Conservation (phyloP, 1,140 invertebrate genomes). For the Drosophila kurseongensis region DNA sequence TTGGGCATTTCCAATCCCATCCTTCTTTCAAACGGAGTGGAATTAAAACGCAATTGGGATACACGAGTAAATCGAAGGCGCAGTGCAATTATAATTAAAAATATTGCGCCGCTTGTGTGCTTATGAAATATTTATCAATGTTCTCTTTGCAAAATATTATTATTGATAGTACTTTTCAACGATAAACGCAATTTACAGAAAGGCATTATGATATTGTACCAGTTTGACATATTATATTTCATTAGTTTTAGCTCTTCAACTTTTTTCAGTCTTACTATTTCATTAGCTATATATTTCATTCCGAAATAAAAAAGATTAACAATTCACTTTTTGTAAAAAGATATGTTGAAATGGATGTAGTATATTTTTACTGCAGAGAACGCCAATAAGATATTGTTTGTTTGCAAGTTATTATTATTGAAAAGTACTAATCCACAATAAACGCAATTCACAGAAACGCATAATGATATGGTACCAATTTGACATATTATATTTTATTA, state of each 20-base stretch:
- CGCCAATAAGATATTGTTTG: constrained; percentile 4
- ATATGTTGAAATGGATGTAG: neutral
- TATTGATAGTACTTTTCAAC: neutral
- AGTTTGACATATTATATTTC: no score
- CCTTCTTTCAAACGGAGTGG: neutral
- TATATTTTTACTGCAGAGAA: neutral
- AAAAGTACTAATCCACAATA: neutral
- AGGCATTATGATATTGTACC: no score
- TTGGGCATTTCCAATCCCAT: constrained; percentile 9
- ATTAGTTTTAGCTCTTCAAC: no score
- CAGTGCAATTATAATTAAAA: constrained; percentile 17
- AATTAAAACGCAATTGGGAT: constrained; percentile 37
- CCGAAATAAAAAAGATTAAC: no score
- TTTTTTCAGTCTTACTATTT: no score
- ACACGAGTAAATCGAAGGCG: constrained; percentile 13
- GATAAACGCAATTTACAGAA: neutral
- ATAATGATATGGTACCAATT: no score
- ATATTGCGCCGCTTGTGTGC: constrained; percentile 14
- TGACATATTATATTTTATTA: no score
- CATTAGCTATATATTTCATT: no score
- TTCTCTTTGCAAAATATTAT: neutral
- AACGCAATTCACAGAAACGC: neutral
- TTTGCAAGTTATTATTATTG: neutral
- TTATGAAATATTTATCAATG: constrained; percentile 4
- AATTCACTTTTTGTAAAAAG: no score